phyloP scores from a whole-genome alignment of 2,113 vertebrate species.

The Glaucidium brasilianum region DNA sequence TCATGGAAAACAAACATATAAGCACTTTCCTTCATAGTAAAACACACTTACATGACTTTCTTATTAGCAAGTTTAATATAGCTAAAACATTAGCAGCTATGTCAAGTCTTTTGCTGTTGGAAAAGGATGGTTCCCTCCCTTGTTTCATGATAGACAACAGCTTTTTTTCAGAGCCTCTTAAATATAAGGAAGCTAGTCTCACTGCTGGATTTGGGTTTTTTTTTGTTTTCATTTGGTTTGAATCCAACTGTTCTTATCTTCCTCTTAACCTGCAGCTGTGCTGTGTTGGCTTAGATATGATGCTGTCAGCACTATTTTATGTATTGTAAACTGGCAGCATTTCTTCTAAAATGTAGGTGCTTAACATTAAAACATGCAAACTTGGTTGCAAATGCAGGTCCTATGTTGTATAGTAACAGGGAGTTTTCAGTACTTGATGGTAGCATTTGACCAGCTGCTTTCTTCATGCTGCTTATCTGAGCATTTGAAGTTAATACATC shows the following conservation, averaged over 20 bases:
- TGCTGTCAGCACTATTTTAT: not conserved
- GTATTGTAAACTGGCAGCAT: not conserved
- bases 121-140: not conserved
- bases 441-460: not conserved
- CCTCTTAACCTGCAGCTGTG: not conserved
- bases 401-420: not conserved
- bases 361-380: not conserved
- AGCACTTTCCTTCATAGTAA: not conserved
- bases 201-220: not conserved
- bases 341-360: not conserved
- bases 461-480: not conserved
- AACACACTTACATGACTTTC: not conserved
- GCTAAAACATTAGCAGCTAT: not conserved
- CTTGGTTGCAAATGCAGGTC: not conserved
- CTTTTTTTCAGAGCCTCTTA: not conserved
- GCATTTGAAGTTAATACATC: too few relatives aligned
- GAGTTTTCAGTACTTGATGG: not conserved
- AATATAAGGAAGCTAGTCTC: not conserved
- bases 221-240: not conserved
- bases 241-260: not conserved
- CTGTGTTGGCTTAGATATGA: not conserved
- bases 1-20: not conserved
- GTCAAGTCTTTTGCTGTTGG: not conserved
- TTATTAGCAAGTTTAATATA: not conserved
- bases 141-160: not conserved